Conservation (phyloP, 2,113 vertebrate genomes). For the Ophiodon elongatus region DNA sequence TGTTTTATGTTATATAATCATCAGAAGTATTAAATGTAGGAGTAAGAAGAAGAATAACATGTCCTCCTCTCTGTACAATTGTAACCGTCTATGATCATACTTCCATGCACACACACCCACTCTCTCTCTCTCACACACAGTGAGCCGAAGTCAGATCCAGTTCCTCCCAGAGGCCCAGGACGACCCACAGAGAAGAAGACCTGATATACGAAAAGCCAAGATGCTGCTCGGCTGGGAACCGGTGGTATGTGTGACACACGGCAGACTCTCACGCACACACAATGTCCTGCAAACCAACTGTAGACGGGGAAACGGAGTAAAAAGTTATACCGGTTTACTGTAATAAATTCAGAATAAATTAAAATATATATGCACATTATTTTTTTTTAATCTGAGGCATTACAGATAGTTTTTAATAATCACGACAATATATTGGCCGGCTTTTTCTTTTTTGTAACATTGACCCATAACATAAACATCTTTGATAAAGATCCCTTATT, state of each 20-base stretch:
- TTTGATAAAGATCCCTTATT: no score
- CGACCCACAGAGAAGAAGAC: conserved; percentile 96
- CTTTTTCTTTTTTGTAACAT: no score
- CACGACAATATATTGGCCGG: background rate
- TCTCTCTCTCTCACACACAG: conserved; percentile 50
- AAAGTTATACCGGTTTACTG: no score
- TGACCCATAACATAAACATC: no score
- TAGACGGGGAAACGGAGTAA: no score
- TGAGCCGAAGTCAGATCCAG: conserved; percentile 95
- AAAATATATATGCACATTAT: no score
- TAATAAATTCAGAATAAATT: background rate
- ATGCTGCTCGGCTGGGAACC: conserved; percentile 96
- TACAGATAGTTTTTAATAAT: background rate
- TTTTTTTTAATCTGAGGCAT: background rate
- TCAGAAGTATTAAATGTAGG: background rate
- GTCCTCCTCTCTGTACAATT: background rate
- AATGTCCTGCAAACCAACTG: background rate
- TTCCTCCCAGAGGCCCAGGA: conserved; percentile 98
- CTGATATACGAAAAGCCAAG: conserved; percentile 97
- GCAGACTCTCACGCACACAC: background rate
- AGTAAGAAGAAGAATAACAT: background rate
- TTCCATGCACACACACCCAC: background rate
- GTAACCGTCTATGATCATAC: background rate
- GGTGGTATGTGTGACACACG: conserved; percentile 87
- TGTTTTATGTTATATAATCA: background rate